Base-by-base conservation (phyloP, 1,140 invertebrate species). In the Agrilus planipennis region DNA sequence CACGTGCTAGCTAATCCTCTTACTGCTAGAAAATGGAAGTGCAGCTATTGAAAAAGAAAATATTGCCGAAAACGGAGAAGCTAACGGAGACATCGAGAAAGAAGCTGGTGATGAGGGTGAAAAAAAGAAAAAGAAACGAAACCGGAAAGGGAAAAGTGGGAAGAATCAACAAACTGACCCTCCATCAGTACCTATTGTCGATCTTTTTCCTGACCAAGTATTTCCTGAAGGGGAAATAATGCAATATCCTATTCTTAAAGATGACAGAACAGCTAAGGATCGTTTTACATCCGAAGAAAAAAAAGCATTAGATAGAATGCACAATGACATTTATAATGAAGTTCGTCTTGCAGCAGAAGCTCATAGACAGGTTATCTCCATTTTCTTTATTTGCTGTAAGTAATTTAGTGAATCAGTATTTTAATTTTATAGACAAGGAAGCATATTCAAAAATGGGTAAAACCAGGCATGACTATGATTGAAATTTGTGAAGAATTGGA, bases 401-500 rank as follows among this genome's bases (percentile, higher is more conserved):
- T n/a, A n/a, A n/a, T n/a, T n/a, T n/a, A n/a, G 37, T 27, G 7
- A 31, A 31, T 31, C 5, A 6, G 29, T 10, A 31, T 41, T 34
- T 32, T 45, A 52, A 44, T 50, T 43, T 58, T 57, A 44, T 64
- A 92, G 79, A 94, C 91, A 6, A 71, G 91, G 30, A 75, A 91
- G 63, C 81, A 94, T 57, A 92, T 97, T 56, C 79, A 81, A 52
- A 73, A 76, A 17, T 90, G 81, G 73, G 88, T 99, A 11, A 94
- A 96, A 62, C 91, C 95, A 0, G 96, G 95, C 42, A 97, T 97
- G 91, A 92, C 82, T 0, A 98, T 99, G 93, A 94, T 98, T 55
- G 79, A 99, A 60, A 98, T 99, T 47, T 97, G 92, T 67, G 93
- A 98, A 64, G 89, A 93, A 54, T 68, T 99, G 16, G 96, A 99